Evolutionary conservation across 2,888 invertebrate species (phyloP).

Genomic region (Catocala fraxini): DNA sequence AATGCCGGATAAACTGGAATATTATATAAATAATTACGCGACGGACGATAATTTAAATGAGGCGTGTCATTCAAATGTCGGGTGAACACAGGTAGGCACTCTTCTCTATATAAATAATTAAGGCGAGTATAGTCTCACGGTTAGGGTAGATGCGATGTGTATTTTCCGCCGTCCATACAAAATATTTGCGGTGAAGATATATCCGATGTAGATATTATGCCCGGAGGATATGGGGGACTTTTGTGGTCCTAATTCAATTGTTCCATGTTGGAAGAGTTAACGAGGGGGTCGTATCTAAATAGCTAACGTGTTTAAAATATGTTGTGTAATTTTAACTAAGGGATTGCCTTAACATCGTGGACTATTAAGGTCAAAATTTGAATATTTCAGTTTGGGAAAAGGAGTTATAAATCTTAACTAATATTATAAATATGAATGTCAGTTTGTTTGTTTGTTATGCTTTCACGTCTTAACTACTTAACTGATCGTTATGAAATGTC

Average conservation of each 20-base stretch:
- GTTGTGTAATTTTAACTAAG: not conserved
- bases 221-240: slow-evolving; percentile 21
- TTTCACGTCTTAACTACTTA: no score
- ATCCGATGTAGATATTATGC: slow-evolving; percentile 10
- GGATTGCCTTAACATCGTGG: no score
- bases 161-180: slow-evolving; percentile 26
- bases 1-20: slow-evolving; percentile 14
- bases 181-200: slow-evolving; percentile 31
- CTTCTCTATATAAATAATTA: slow-evolving; percentile 58
- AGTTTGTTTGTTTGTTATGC: no score
- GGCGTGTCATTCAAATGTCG: slow-evolving; percentile 63
- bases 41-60: slow-evolving; percentile 45
- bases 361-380: no score
- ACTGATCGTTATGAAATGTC: no score
- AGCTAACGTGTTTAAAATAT: slow-evolving; percentile 3
- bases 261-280: slow-evolving; percentile 12
- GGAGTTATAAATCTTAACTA: no score
- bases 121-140: slow-evolving; percentile 36
- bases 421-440: no score
- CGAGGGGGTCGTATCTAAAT: not conserved
- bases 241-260: slow-evolving; percentile 31
- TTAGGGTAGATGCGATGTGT: slow-evolving; percentile 33
- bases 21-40: slow-evolving; percentile 23
- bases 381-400: no score
- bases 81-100: slow-evolving; percentile 58